Evolutionary conservation across 2,797 vertebrate genomes (phyloP).

Genomic region (Peromyscus aztecus): DNA sequence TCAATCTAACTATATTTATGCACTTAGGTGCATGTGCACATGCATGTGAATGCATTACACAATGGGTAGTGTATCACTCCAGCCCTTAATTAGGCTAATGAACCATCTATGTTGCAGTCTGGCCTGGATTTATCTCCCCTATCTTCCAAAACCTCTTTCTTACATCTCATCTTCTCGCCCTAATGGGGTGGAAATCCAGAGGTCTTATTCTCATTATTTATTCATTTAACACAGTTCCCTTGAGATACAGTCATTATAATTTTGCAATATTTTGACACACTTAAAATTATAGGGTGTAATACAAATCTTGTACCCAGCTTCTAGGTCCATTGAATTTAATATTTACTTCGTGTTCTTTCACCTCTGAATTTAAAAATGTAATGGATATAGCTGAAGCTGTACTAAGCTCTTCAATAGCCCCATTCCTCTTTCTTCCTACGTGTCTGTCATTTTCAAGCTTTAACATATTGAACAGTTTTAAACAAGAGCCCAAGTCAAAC

Average conservation of each 20-base stretch:
- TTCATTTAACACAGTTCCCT: conserved; percentile 46
- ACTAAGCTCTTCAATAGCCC: not conserved
- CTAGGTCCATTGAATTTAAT: conserved; percentile 31
- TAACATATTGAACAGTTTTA: not conserved
- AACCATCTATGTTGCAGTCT: not conserved
- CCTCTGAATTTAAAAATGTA: conserved; percentile 26
- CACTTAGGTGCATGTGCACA: not conserved
- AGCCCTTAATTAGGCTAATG: not conserved
- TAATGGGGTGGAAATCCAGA: not conserved
- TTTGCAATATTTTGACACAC: conserved; percentile 52
- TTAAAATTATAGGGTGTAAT: conserved; percentile 52
- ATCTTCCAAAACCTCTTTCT: not conserved
- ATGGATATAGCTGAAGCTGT: not conserved
- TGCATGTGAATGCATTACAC: not conserved
- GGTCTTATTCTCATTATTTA: not conserved
- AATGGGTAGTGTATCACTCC: not conserved
- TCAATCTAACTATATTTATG: not conserved
- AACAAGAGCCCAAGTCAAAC: not conserved
- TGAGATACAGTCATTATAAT: not conserved
- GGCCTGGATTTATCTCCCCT: not conserved
- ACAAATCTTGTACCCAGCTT: not conserved
- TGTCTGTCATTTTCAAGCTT: conserved; percentile 6
- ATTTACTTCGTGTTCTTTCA: conserved; percentile 25
- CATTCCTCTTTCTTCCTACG: not conserved
- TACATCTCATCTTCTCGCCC: not conserved